Conservation (phyloP, 2,113 vertebrate genomes). For the Semicossyphus pulcher region DNA sequence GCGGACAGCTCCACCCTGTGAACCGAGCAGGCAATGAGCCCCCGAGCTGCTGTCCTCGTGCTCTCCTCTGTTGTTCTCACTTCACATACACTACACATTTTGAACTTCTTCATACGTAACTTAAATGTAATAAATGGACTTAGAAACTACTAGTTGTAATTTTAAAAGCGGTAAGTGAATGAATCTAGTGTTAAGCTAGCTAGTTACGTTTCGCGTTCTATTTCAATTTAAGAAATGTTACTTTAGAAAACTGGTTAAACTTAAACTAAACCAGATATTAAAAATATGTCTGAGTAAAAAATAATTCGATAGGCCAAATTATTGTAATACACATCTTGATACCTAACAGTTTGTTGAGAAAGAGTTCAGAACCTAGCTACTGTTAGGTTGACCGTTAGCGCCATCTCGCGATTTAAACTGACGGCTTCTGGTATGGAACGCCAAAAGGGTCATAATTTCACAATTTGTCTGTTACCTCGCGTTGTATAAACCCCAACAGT, state of each 20-base stretch:
- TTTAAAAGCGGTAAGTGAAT: background rate
- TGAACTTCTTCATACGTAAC: no score
- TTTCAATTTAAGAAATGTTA: no score
- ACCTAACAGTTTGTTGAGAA: background rate
- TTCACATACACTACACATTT: background rate
- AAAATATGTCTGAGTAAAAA: background rate
- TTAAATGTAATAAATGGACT: background rate
- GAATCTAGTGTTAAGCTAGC: no score
- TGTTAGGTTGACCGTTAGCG: constrained; percentile 3
- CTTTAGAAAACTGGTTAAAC: no score
- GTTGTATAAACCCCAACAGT: no score
- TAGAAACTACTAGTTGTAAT: background rate
- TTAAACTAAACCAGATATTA: no score
- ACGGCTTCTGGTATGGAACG: background rate
- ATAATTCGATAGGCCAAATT: no score
- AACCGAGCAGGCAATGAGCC: background rate
- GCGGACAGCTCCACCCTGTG: constrained; percentile 81
- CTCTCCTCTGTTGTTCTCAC: background rate
- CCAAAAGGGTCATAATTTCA: background rate
- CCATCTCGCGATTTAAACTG: constrained; percentile 43
- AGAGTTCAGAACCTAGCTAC: background rate
- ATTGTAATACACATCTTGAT: no score
- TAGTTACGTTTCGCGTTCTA: background rate
- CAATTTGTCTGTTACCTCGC: no score
- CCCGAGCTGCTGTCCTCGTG: no score